A percentile compares a stretch with the other conserved stretches of the same genome.
These are phyloP conservation scores for Otis tarda DNA, from an alignment of 2,113 vertebrate genomes.

Conservation along the genomic window DNA sequence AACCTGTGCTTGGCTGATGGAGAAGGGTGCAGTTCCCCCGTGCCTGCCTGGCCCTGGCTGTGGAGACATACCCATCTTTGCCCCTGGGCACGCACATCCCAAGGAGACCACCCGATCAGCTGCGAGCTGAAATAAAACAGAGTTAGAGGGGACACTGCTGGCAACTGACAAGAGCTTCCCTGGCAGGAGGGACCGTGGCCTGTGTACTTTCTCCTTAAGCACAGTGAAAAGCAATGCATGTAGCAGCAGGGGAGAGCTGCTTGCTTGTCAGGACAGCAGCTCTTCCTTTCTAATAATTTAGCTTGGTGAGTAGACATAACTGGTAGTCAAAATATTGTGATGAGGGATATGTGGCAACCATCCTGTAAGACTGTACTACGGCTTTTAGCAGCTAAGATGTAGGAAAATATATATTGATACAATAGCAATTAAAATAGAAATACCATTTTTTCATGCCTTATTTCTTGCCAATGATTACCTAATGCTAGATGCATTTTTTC, in stretches of 20 bases:
- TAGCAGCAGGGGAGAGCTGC: background rate
- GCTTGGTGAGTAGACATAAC: background rate
- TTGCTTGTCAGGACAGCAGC: background rate
- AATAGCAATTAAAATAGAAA: background rate
- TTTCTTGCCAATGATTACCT: slow-evolving; percentile 14
- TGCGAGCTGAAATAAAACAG: background rate
- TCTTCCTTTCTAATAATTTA: background rate
- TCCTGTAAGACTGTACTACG: background rate
- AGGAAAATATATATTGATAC: background rate
- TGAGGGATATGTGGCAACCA: background rate
- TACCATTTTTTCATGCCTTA: background rate
- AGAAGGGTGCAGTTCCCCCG: background rate
- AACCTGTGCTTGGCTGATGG: background rate
- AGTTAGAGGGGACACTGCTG: background rate
- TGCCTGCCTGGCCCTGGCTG: background rate
- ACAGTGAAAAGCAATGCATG: background rate
- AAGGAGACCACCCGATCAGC: background rate
- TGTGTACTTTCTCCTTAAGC: background rate
- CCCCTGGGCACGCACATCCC: background rate
- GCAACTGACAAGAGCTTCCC: background rate
- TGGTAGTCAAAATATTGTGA: background rate
- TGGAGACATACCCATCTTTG: background rate
- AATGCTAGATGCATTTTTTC: background rate
- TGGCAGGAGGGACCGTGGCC: background rate
- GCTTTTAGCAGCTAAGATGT: background rate